Base-by-base conservation (phyloP, 2,888 invertebrate species). In the Thereva nobilitata region DNA sequence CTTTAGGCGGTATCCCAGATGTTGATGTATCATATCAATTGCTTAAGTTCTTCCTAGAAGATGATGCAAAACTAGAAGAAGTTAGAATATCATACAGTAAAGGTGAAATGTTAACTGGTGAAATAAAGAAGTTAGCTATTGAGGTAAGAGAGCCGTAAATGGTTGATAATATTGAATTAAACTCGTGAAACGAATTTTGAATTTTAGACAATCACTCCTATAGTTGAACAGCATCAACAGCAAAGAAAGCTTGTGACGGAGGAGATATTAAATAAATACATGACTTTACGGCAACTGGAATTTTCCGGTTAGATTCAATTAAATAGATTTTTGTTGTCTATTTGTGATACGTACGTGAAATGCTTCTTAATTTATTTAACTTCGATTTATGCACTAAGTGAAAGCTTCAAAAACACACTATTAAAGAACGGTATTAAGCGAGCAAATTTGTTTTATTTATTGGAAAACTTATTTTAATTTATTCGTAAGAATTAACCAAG, bases 11-110 rank as follows among this genome's bases (percentile, higher is more conserved):
- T n/a, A 90, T 98, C 82, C 95, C 97, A 72, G 92, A 93, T 64
- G 88, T 99, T 5, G 99, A 99, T 82, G 95, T 96, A 66, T 89
- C 97, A 0, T 99, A 86, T 83, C 96, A 98, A 79, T 95, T 98
- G 82, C 84, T 99, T 37, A 87, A 86, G 37, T 99, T 97, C 82
- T 99, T 99, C 84, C 77, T 97, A 67, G 97, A 97, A 68, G 95
- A 97, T 80, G 98, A 99, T 76, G 88, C 87, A 0, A 85, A 86
- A 75, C 82, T 99, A 69, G 92, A 91, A 72, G 81, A 90, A 79
- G 89, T 95, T 23, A 76, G 79, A 8, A 38, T 73, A 12, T 77
- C 79, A 1, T 81, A 81, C 66, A 76, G 72, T 53, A 80, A 78
- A 56, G 99, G 99, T 2, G 87, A 89, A 75, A 82, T 99, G 82